Base-by-base conservation (phyloP, 2,797 vertebrate genomes). In the Hydrocynus forskahlii region DNA sequence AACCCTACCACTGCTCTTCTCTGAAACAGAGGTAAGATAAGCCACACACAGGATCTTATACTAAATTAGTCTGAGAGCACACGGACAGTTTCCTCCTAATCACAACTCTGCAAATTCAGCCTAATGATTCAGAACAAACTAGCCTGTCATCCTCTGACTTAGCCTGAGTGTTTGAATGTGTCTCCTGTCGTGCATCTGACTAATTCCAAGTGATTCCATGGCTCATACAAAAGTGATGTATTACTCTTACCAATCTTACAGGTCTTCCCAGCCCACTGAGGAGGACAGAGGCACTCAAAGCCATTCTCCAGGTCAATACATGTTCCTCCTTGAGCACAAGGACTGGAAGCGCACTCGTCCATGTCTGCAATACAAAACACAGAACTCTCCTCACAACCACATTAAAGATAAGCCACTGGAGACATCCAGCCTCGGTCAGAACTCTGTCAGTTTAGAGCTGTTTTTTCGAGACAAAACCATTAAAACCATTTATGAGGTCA, bases 241-340 rank as follows among this genome's bases (percentile, higher is more conserved):
- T 35, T 4, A 38, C 35, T 83, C 95, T 95, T 91, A 98, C 97
- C 97, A 82, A 98, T 95, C 88, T 96, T 96, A 89, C 97, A 99
- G 12, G 97, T 98, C 90, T 94, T 95, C 76, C 97, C 97, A 84
- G 94, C 93, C 97, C 97, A 99, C 89, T 98, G 96, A 0, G 95
- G 94, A 2, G 96, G 96, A 86, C 97, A 99, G 87, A 96, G 89
- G 29, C 97, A 99, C 92, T 98, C 94, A 0, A 98, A 99, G n/a
- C 95, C 91, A n/a, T 97, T 96, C 86, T 96, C 91, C 85, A 90
- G 89, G 87, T 98, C 95, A 68, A 98, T 91, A 60, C 97, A 99
- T 80, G 96, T 98, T 88, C 97, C 97, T 3, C 97, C 96, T 0
- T 93, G 92, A 48, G 95, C 96, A 68, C 97, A 99, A 0, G 97